phyloP scores from a whole-genome alignment of 2,113 vertebrate species.

The Bettongia penicillata region DNA sequence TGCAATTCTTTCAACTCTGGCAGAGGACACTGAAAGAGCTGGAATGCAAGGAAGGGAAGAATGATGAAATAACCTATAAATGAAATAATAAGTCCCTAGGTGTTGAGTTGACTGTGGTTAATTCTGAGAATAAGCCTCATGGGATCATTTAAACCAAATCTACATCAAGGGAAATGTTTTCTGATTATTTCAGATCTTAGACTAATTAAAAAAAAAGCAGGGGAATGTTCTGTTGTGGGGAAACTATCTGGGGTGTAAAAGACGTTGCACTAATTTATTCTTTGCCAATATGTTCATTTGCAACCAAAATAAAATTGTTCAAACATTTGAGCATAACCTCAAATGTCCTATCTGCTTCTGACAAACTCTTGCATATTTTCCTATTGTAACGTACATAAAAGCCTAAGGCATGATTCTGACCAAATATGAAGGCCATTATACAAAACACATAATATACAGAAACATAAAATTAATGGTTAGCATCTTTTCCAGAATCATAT shows the following conservation, averaged over 20 bases:
- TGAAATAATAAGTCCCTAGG: background rate
- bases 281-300: constrained; percentile 33
- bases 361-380: background rate
- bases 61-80: background rate
- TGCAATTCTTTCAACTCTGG: background rate
- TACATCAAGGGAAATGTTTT: background rate
- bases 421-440: background rate
- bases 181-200: background rate
- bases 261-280: constrained; percentile 24
- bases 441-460: background rate
- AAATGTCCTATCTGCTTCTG: background rate
- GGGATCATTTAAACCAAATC: background rate
- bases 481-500: background rate
- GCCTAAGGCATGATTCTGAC: background rate
- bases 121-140: background rate
- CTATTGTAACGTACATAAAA: background rate
- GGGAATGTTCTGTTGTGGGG: background rate
- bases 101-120: background rate
- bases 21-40: background rate
- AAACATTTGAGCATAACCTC: background rate
- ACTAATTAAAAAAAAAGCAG: background rate
- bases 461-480: background rate
- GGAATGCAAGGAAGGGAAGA: background rate
- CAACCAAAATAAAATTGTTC: background rate
- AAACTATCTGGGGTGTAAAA: background rate